Evolutionary conservation across 2,888 invertebrate species (phyloP), one percentile per base, ranked within the genome.

Genomic region (Mythimna loreyi): DNA sequence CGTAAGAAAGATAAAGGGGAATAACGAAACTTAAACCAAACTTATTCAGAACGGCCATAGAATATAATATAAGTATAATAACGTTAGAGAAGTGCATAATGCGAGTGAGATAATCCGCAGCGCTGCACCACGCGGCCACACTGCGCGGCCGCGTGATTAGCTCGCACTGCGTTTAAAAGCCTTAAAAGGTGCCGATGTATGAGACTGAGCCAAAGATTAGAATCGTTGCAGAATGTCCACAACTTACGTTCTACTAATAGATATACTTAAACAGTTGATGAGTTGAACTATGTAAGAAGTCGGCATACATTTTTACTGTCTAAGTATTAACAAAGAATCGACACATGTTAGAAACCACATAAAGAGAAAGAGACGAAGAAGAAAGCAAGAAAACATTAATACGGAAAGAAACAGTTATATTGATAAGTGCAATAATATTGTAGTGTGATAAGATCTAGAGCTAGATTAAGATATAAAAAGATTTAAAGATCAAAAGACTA

Each of bases 81-180:
- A 53, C 11, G 23, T 66, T 47, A 55, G 21, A 57, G 23, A 57
- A 59, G 56, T 56, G 67, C 60, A 64, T 64, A 58, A 64, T 62
- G 36, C 23, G 19, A 81, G 85, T 82, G 84, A 82, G 86, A 89
- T 91, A 89, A 90, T 91, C 86, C 86, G 77, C 78, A 79, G 81
- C 83, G 88, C 83, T 84, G 28, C 56, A 50, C n/a, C 84, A 36
- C n/a, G 56, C 33, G 69, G 43, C 28, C 69, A 40, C 69, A 43
- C 13, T 21, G 40, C 30, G 19, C 87, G 85, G 86, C 77, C 81
- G 74, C 83, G 80, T 93, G 90, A 92, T 93, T 93, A 93, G 90
- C 89, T 85, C 86, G 82, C 86, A 88, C 88, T 92, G 92, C 88
- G 87, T 91, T 92, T 91, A 90, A 91, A 92, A 92, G 91, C 91